phyloP scores from a whole-genome alignment of 64 coral and sea anemone species.

The Astreopora myriophthalma region DNA sequence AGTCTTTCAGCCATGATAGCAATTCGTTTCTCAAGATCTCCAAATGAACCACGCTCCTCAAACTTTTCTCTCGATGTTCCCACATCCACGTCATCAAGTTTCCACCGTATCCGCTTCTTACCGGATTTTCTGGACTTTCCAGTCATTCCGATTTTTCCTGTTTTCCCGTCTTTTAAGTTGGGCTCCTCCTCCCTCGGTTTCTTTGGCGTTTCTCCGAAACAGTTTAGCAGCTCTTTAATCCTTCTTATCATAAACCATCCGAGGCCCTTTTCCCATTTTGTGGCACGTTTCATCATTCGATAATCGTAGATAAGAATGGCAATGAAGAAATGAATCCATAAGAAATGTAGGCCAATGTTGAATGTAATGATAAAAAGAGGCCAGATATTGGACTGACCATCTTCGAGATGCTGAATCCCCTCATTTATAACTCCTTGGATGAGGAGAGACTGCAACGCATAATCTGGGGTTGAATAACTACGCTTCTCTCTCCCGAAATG shows the following conservation, averaged over 20 bases:
- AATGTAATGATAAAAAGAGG: conserved; percentile 16
- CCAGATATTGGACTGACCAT: not conserved
- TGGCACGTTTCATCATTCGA: too few species aligned
- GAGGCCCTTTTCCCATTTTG: not conserved
- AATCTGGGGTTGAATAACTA: not conserved
- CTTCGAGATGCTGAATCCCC: not conserved
- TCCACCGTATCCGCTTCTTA: not conserved
- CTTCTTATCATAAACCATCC: conserved; percentile 38
- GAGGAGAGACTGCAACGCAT: conserved; percentile 2
- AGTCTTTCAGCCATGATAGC: not conserved
- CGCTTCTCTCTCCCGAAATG: conserved; percentile 18
- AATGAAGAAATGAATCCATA: conserved; percentile 49
- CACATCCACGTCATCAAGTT: not conserved
- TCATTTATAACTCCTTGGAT: not conserved
- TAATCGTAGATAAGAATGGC: conserved; percentile 50
- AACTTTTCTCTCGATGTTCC: not conserved
- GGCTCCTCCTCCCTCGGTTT: too few species aligned
- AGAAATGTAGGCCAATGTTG: not conserved
- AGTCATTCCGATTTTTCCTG: not conserved
- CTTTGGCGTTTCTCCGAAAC: not conserved
- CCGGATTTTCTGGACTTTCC: not conserved
- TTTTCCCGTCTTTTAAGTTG: not conserved
- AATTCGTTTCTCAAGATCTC: not conserved
- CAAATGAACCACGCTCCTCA: not conserved
- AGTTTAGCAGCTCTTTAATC: conserved; percentile 14